Conservation (phyloP, 2,113 vertebrate genomes). For the Mesitornis unicolor region DNA sequence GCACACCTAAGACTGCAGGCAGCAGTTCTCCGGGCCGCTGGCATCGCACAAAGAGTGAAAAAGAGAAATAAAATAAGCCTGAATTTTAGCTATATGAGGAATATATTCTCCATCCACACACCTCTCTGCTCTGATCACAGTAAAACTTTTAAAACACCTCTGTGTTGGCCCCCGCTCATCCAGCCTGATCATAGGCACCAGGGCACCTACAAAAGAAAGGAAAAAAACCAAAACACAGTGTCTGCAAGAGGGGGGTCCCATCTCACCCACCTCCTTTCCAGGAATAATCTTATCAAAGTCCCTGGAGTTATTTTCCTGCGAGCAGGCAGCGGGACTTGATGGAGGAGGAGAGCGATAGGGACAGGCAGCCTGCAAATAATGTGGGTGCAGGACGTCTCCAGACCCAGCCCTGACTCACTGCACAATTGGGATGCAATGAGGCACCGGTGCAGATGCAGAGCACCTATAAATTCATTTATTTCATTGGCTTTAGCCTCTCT, state of each 20-base stretch:
- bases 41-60: accelerated
- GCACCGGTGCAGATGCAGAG: accelerated
- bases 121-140: neutral
- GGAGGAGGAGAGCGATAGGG: neutral
- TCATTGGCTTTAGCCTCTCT: neutral
- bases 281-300: neutral
- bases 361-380: neutral
- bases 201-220: neutral
- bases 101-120: neutral
- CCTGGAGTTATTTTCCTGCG: neutral
- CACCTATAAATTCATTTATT: neutral
- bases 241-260: neutral
- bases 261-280: neutral
- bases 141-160: neutral
- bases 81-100: neutral
- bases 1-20: constrained; percentile 35
- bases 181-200: accelerated
- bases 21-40: neutral
- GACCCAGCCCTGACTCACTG: neutral
- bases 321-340: neutral
- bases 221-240: neutral
- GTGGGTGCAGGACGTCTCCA: neutral
- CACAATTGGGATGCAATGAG: neutral
- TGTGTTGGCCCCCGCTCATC: neutral
- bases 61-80: neutral